Percentiles rank a stretch among this genome's conserved stretches.
These are phyloP conservation scores for Colletes latitarsis DNA, from an alignment of 1,140 invertebrate species.

Conservation along the genomic window DNA sequence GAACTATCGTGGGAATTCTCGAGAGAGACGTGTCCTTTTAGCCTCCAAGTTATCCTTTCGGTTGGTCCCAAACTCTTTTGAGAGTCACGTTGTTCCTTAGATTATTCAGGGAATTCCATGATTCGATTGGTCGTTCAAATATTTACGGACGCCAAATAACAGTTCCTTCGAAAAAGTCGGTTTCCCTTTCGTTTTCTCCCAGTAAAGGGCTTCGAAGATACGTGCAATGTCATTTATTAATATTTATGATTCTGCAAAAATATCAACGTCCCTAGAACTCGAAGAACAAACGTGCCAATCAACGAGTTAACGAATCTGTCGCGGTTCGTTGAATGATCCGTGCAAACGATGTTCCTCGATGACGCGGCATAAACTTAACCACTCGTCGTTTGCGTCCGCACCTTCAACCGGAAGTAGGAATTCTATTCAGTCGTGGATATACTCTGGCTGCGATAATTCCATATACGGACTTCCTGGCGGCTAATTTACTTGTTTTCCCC, in stretches of 20 bases:
- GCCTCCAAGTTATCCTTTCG: background rate
- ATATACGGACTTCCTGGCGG: background rate
- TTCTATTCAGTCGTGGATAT: background rate
- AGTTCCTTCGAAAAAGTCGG: background rate
- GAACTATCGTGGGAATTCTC: slow-evolving; percentile 34
- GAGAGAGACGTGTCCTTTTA: slow-evolving; percentile 22
- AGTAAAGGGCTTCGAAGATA: no score
- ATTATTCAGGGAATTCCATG: background rate
- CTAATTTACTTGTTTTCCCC: slow-evolving; percentile 19
- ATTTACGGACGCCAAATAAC: no score
- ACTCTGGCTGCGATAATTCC: slow-evolving; percentile 2
- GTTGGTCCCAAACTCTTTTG: background rate
- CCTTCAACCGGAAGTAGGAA: background rate
- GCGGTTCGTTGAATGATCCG: slow-evolving; percentile 12
- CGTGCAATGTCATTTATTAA: no score
- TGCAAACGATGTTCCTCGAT: background rate
- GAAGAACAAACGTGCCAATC: background rate
- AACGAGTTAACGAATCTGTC: slow-evolving; percentile 30
- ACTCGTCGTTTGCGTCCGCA: background rate
- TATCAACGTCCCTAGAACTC: no score
- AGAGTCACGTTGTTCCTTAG: background rate
- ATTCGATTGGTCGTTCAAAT: no score
- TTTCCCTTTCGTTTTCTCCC: no score
- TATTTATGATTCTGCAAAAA: no score
- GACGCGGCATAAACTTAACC: background rate